These are phyloP conservation scores for Lucinisca nassula DNA, from an alignment of 2,888 invertebrate genomes.

Conservation along the genomic window DNA sequence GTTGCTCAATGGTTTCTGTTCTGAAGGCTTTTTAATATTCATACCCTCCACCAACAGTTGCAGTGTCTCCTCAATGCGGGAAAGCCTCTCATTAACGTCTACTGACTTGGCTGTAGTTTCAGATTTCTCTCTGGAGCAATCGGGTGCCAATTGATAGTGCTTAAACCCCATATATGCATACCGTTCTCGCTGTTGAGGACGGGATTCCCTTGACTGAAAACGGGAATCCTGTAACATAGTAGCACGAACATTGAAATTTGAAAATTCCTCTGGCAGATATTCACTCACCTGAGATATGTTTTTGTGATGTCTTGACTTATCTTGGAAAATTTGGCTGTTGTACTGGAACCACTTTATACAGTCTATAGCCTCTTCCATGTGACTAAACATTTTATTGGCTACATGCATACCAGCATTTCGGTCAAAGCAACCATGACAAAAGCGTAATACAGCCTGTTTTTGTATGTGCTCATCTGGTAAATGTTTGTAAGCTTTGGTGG, in stretches of 20 bases:
- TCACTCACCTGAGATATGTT: background rate
- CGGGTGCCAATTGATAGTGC: background rate
- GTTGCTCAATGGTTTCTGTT: background rate
- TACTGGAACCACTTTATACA: conserved; percentile 20
- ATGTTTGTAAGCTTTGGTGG: background rate
- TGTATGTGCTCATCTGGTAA: conserved; percentile 13
- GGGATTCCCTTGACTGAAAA: background rate
- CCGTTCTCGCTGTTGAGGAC: background rate
- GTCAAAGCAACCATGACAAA: conserved; percentile 10
- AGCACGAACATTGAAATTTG: background rate
- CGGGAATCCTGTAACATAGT: too few relatives aligned
- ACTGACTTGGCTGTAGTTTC: too few relatives aligned
- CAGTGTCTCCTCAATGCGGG: background rate
- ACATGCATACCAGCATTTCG: conserved; percentile 23
- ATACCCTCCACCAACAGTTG: background rate
- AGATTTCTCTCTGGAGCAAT: too few relatives aligned
- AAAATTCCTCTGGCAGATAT: background rate
- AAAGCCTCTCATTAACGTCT: background rate
- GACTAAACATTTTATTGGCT: background rate
- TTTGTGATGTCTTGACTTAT: background rate
- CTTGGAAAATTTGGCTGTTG: background rate
- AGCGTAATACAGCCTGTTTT: conserved; percentile 13
- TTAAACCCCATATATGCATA: background rate
- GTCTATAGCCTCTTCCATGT: conserved; percentile 48
- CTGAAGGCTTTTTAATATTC: too few relatives aligned